Evolutionary conservation across 2,888 invertebrate species (phyloP), one percentile per base, ranked within the genome.

Genomic region (Napeogenes sylphis): DNA sequence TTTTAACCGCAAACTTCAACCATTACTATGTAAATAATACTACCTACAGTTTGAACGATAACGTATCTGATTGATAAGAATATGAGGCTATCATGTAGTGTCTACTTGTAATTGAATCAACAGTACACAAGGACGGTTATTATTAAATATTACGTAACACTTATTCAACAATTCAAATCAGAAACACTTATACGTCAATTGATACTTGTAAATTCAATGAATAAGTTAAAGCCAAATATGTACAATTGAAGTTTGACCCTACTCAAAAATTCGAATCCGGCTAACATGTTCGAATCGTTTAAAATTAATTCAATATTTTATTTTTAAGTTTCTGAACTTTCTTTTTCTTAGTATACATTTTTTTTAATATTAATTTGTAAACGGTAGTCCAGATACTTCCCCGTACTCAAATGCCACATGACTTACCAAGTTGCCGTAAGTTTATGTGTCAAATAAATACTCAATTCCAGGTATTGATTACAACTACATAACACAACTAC

Each of bases 1-100:
- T 51, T 8, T 6, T 10, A 51, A 30, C 47, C 38, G 54, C n/a
- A 59, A 59, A 56, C 42, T 42, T 53, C n/a, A 56, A 42, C 38
- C 38, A 56, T 42, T 30, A 4, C 45, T 12, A 45, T 30, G 45
- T 13, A 45, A 30, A 45, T 42, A 30, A 56, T 51, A 51, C 21
- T 3, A 10, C 21, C 21, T 3, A 10, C 21, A 38, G 45, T 30
- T 6, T 30, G 38, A 55, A 35, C 30, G 30, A 45, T 57, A 57
- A 57, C 13, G 45, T 57, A 57, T 57, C 32, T 57, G 32, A 46
- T 46, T 57, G 57, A 57, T 57, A 57, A 57, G 57, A 57, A 32
- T 56, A 32, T 57, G 32, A 45, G 57, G 45, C 32, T 57, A 45
- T 21, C 33, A 45, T 12, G 56, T 51, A 8, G 12, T 47, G 21